Conservation (phyloP, 2,113 vertebrate genomes). For the Cyprinodon variegatus region DNA sequence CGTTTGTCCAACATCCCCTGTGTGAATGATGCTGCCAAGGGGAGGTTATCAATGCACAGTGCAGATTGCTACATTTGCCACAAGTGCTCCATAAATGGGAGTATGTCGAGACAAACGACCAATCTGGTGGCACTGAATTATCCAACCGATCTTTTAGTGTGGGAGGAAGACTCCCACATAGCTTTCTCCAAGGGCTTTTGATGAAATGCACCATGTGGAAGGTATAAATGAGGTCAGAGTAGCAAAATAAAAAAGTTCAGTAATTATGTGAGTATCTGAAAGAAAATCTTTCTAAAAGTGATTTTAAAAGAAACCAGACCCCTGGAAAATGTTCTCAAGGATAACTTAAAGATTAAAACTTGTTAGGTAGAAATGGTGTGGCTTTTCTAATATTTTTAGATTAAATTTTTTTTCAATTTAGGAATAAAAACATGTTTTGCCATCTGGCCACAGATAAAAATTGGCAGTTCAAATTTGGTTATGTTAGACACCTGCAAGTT, state of each 20-base stretch:
- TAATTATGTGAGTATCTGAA: slow-evolving; percentile 16
- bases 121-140: slow-evolving; percentile 63
- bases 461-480: slow-evolving; percentile 2
- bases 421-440: background rate
- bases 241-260: slow-evolving; percentile 49
- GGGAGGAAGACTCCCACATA: slow-evolving; percentile 38
- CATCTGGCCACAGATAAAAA: background rate
- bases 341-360: background rate
- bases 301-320: slow-evolving; percentile 5
- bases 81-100: slow-evolving; percentile 62
- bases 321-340: slow-evolving; percentile 1
- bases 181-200: slow-evolving; percentile 10
- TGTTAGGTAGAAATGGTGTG: background rate
- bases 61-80: slow-evolving; percentile 57
- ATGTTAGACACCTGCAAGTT: background rate
- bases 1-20: slow-evolving; percentile 19
- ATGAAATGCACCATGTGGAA: slow-evolving; percentile 25
- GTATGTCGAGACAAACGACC: slow-evolving; percentile 54
- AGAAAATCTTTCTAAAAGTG: slow-evolving; percentile 11
- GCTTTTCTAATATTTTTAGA: background rate
- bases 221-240: slow-evolving; percentile 52
- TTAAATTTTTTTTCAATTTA: background rate
- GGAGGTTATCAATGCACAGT: slow-evolving; percentile 15
- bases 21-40: slow-evolving; percentile 30
- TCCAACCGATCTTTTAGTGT: slow-evolving; percentile 44